Evolutionary conservation across 2,113 vertebrate genomes (phyloP), one percentile per base, ranked within the genome.

Genomic region (Gasterosteus aculeatus): DNA sequence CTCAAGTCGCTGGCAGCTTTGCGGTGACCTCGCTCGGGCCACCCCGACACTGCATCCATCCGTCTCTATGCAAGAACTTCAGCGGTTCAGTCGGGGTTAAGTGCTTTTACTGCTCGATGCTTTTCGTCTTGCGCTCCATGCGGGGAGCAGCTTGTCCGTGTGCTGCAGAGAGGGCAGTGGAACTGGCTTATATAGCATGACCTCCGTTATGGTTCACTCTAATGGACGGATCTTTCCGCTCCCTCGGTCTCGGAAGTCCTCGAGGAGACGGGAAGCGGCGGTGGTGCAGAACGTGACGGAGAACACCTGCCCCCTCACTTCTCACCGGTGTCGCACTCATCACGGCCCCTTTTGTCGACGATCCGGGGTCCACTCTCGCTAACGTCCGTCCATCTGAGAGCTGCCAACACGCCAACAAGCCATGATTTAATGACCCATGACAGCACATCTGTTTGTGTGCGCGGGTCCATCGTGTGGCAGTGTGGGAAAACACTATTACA

Each of bases 401-500:
- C 82, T 82, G 83, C 86, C 86, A 81, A 77, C 80, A 78, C 77
- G 81, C 75, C 87, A 56, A 91, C 87, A 80, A 87, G 85, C 77
- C 41, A 78, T 72, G 73, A 88, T 84, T 83, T 87, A 92, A 90
- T 89, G 89, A 89, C 88, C 80, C 90, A 22, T 76, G 80, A 85
- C 86, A 84, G 84, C 83, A 88, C 89, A 90, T 92, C 89, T 91
- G 85, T 77, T 88, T 85, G 86, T 85, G 73, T 85, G 82, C 53
- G 75, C 70, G 66, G 54, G 33, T 78, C 65, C 73, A 62, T 80
- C 72, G 57, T 76, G 70, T 68, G 29, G 62, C 75, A 53, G 75
- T 44, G 69, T 82, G 72, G 77, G 73, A 71, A 69, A 69, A 73
- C 41, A 65, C 75, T 70, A 72, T 90, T 85, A 87, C 73, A 41